Conservation (phyloP, 2,888 invertebrate genomes). For the Latrodectus hesperus region DNA sequence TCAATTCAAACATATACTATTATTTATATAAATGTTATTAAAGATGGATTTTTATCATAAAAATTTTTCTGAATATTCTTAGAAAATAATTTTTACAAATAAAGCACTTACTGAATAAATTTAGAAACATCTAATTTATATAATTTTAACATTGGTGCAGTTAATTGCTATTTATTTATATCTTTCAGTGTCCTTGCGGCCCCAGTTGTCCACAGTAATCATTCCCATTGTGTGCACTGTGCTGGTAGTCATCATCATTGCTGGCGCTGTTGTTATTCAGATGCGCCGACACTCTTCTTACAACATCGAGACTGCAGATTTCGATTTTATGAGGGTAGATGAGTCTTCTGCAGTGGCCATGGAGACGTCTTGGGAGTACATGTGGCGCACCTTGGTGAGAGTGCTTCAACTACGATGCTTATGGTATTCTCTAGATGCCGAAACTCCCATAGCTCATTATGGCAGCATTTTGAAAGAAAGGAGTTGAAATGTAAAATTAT, state of each 20-base stretch:
- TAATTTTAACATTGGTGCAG: too few species aligned
- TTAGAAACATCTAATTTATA: too few species aligned
- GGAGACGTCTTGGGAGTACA: constrained; percentile 52
- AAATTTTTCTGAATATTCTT: too few species aligned
- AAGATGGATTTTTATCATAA: too few species aligned
- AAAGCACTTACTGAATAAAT: too few species aligned
- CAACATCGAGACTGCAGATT: constrained; percentile 61
- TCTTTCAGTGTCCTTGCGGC: constrained; percentile 51
- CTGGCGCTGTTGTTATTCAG: constrained; percentile 26
- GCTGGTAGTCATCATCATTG: constrained; percentile 49
- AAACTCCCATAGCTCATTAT: neutral
- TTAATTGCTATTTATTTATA: too few species aligned
- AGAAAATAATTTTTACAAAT: too few species aligned
- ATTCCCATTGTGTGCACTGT: constrained; percentile 57
- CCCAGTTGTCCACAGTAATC: constrained; percentile 59
- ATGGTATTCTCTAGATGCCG: neutral
- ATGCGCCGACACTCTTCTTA: constrained; percentile 18
- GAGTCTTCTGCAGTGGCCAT: constrained; percentile 17
- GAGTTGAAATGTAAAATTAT: too few species aligned
- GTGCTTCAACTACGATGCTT: constrained; percentile 20
- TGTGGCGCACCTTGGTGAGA: constrained; percentile 28
- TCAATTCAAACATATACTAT: too few species aligned
- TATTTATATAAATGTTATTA: too few species aligned
- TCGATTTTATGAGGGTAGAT: constrained; percentile 51
- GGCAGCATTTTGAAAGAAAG: constrained; percentile 19